Evolutionary conservation across 2,113 vertebrate species (phyloP).

Genomic region (Halichoeres trimaculatus): DNA sequence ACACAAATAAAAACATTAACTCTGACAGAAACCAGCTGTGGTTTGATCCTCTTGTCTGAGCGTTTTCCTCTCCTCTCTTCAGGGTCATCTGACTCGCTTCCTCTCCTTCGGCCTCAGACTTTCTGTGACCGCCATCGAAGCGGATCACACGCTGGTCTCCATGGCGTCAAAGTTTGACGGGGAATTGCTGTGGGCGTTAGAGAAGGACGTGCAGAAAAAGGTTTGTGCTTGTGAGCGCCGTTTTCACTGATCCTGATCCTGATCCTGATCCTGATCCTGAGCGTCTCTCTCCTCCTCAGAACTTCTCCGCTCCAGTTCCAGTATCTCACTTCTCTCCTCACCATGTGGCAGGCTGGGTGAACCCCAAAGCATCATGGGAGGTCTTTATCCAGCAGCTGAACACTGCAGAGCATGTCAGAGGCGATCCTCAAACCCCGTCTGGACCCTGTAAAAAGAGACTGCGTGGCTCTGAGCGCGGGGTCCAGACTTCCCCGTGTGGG

Average conservation of each 20-base stretch:
- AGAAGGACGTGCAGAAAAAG: slow-evolving; percentile 77
- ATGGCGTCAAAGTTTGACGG: slow-evolving; percentile 85
- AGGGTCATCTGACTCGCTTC: slow-evolving; percentile 93
- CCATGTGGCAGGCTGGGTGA: slow-evolving; percentile 86
- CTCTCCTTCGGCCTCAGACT: slow-evolving; percentile 89
- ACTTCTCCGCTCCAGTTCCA: slow-evolving; percentile 16
- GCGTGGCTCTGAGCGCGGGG: slow-evolving; percentile 27
- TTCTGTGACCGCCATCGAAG: slow-evolving; percentile 88
- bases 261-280: too few species aligned
- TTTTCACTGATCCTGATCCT: too few species aligned
- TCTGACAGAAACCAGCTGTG: too few species aligned
- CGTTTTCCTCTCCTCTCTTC: background rate
- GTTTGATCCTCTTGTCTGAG: too few species aligned
- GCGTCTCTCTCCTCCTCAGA: slow-evolving; percentile 54
- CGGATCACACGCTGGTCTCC: slow-evolving; percentile 81
- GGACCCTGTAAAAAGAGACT: slow-evolving; percentile 68
- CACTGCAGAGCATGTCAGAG: background rate
- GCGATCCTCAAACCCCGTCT: slow-evolving; percentile 22
- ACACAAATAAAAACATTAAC: too few species aligned
- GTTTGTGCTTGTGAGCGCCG: slow-evolving; percentile 43
- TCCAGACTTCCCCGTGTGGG: background rate
- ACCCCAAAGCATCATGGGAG: slow-evolving; percentile 84
- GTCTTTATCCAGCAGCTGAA: slow-evolving; percentile 83
- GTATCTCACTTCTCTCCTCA: slow-evolving; percentile 60
- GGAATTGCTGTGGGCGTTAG: slow-evolving; percentile 82